These are phyloP conservation scores for Archivesica marissinica DNA, from an alignment of 1,140 invertebrate species.

Conservation along the genomic window DNA sequence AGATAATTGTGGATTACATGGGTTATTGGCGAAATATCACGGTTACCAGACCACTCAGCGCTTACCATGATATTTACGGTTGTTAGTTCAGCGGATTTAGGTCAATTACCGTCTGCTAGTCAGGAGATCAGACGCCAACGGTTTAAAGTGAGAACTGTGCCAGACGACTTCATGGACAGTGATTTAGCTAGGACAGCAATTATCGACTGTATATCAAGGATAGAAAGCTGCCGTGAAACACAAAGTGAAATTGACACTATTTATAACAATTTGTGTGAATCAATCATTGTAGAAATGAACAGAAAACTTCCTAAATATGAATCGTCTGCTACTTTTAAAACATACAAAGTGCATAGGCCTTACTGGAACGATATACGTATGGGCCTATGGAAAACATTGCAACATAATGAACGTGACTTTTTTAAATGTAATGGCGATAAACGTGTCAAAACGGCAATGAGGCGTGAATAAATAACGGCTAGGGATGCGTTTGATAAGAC, in stretches of 20 bases:
- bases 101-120: background rate
- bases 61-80: background rate
- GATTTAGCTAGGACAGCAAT: too few species aligned
- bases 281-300: constrained; percentile 47
- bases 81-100: background rate
- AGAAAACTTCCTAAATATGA: constrained; percentile 3
- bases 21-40: background rate
- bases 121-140: background rate
- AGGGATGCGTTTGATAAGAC: constrained; percentile 48
- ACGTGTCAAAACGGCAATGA: background rate
- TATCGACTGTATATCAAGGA: background rate
- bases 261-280: constrained; percentile 43
- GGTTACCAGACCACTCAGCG: constrained; percentile 42
- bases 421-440: background rate
- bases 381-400: constrained; percentile 39
- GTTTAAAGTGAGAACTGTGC: constrained; percentile 14
- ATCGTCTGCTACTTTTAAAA: background rate
- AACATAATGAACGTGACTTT: constrained; percentile 14
- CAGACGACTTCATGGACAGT: constrained; percentile 1
- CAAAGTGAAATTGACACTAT: constrained; percentile 52
- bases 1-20: background rate
- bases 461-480: constrained; percentile 1
- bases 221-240: constrained; percentile 15
- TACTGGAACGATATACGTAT: constrained; percentile 60
- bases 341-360: constrained; percentile 13